Percentiles rank a stretch among this genome's conserved stretches.
These are phyloP conservation scores for Carcinoscorpius rotundicauda DNA, from an alignment of 1,140 invertebrate genomes.

Conservation along the genomic window DNA sequence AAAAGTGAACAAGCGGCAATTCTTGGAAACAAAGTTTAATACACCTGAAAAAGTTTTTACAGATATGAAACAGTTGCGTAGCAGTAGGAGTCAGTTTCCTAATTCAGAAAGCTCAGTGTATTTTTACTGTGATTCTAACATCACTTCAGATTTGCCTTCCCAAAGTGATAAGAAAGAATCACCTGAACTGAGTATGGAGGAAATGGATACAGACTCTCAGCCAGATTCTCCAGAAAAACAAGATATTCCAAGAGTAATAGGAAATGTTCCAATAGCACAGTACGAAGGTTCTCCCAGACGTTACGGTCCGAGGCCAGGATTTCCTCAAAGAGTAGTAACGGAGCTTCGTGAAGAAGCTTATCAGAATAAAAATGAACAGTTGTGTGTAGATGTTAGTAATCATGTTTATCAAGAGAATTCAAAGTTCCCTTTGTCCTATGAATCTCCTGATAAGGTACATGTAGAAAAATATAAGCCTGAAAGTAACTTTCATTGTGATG, in stretches of 20 bases:
- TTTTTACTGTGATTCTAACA: too few relatives aligned
- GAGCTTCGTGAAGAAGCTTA: not conserved
- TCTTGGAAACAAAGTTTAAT: not conserved
- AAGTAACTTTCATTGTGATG: too few relatives aligned
- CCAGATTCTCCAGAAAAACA: conserved; percentile 16
- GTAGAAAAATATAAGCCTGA: not conserved
- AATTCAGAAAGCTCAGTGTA: too few relatives aligned
- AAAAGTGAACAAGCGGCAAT: not conserved
- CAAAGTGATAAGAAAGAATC: conserved; percentile 1
- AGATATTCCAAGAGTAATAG: conserved; percentile 57
- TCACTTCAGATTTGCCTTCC: not conserved
- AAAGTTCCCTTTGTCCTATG: too few relatives aligned
- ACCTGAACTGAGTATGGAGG: conserved; percentile 1
- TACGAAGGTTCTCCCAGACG: conserved; percentile 81
- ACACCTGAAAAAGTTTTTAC: not conserved
- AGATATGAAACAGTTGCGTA: not conserved
- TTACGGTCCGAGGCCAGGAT: conserved; percentile 50
- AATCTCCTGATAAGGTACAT: too few relatives aligned
- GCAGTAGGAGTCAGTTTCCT: not conserved
- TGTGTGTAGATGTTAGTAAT: too few relatives aligned
- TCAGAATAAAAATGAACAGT: too few relatives aligned
- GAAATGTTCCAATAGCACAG: conserved; percentile 73
- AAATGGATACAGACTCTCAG: conserved; percentile 19
- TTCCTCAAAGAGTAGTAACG: conserved; percentile 21
- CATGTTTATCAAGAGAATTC: too few relatives aligned